Evolutionary conservation across 1,140 invertebrate genomes (phyloP), one percentile per base, ranked within the genome.

Genomic region (Parapsyche elsis): DNA sequence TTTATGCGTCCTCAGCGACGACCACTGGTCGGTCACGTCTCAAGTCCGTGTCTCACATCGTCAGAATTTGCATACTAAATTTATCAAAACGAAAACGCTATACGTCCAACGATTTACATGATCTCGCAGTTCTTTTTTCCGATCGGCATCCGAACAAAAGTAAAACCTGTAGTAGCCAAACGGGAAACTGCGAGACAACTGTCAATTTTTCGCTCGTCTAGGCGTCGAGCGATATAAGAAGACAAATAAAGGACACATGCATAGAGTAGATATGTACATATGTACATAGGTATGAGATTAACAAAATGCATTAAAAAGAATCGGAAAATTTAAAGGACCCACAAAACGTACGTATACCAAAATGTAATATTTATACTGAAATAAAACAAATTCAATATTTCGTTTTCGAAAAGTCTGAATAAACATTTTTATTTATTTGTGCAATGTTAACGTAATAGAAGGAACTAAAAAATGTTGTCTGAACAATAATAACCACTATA

Each of bases 81-180:
- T 14, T 67, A 24, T 67, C 64, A 24, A 67, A 67, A 67, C 23
- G 64, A 67, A 67, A 67, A 67, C n/a, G 64, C n/a, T 67, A 67
- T 23, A n/a, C 21, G 21, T 9, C 21, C 16, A 21, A 0, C 21
- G 24, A 26, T 67, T 67, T 26, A 26, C 21, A 67, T 26, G 64
- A 26, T 23, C 64, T 19, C 49, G 49, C 49, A 53, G 10, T 53
- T 53, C 49, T 53, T 16, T 53, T 53, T 53, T 12, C 10, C 23
- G 23, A 67, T 53, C 49, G 21, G 24, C 24, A 26, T 67, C 4
- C 64, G 9, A 67, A 67, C 10, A 30, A 67, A 24, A 67, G 24
- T 23, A 67, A 67, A 67, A 12, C 64, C 19, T 2, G 24, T 19
- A 67, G 64, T 30, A 21, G 21, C 64, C 64, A 67, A 23, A 67